Evolutionary conservation across 2,113 vertebrate species (phyloP).

Genomic region (Percopsis transmontana): DNA sequence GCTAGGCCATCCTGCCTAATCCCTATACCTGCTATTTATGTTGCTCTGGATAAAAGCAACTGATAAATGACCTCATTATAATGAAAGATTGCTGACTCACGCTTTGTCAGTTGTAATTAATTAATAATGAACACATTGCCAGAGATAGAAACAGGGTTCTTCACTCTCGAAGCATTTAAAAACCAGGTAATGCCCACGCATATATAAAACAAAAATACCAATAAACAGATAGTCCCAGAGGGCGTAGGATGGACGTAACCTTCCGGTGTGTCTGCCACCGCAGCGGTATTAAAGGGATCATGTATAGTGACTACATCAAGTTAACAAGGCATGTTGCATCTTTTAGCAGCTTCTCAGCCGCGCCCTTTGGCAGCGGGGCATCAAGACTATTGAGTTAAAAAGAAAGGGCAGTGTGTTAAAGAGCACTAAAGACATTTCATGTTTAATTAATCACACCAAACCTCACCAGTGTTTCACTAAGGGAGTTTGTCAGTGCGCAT

Average conservation of each 20-base stretch:
- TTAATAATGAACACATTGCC: no score
- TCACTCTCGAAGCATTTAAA: no score
- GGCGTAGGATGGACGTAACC: constrained; percentile 61
- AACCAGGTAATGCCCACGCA: no score
- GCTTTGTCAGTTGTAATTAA: no score
- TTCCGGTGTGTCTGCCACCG: constrained; percentile 68
- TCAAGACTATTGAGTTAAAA: constrained; percentile 48
- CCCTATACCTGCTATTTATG: no score
- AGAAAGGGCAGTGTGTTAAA: constrained; percentile 44
- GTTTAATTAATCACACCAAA: constrained; percentile 28
- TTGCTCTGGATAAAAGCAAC: no score
- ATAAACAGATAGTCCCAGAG: constrained; percentile 47
- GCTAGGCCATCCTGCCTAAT: no score
- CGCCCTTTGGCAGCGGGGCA: constrained; percentile 64
- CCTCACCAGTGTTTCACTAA: constrained; percentile 23
- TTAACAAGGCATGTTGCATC: constrained; percentile 80
- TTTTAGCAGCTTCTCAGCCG: constrained; percentile 69
- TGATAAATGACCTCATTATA: no score
- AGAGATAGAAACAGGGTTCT: no score
- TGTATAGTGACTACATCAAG: constrained; percentile 79
- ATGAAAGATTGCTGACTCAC: no score
- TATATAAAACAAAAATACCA: no score
- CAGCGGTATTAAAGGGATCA: constrained; percentile 81
- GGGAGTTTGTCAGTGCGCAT: constrained; percentile 30
- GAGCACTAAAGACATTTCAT: constrained; percentile 29